Percentiles rank a stretch among this genome's conserved stretches.
phyloP scores from a whole-genome alignment of 2,888 invertebrate genomes.

The Chymomyza caudatula region DNA sequence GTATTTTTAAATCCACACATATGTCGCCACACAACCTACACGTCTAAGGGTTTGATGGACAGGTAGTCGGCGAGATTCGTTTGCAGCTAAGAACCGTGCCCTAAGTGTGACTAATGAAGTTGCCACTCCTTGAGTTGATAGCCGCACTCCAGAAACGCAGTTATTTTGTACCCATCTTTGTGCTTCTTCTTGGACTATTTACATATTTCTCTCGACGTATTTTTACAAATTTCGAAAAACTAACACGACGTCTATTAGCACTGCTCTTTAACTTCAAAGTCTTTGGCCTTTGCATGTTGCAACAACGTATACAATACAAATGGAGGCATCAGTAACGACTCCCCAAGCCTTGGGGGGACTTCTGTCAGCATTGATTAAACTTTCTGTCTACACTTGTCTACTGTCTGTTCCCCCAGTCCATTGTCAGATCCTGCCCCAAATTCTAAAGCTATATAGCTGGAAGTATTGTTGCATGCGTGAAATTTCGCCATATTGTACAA shows the following conservation, averaged over 20 bases:
- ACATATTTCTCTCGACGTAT: constrained; percentile 21
- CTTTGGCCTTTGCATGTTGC: not conserved
- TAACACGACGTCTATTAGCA: not conserved
- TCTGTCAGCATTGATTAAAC: constrained; percentile 65
- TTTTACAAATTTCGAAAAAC: constrained; percentile 41
- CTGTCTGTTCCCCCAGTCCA: not conserved
- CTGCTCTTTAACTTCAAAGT: not conserved
- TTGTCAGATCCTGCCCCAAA: not conserved
- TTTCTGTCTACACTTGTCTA: constrained; percentile 57
- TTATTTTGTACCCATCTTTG: not conserved
- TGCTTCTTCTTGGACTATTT: not conserved
- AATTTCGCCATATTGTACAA: constrained; percentile 64
- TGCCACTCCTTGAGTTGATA: constrained; percentile 60
- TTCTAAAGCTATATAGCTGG: not conserved
- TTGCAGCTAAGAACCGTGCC: constrained; percentile 29
- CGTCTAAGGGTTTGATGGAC: constrained; percentile 11
- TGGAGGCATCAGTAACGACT: not conserved
- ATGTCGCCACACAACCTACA: constrained; percentile 51
- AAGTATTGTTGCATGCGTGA: constrained; percentile 49
- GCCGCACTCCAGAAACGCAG: constrained; percentile 48
- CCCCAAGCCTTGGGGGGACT: constrained; percentile 39
- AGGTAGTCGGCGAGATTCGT: constrained; percentile 22
- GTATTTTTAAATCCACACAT: not conserved
- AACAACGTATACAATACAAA: not conserved
- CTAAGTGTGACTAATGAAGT: constrained; percentile 55